A percentile compares a stretch with the other conserved stretches of the same genome.
Evolutionary conservation across 2,797 vertebrate genomes (phyloP).

Genomic region (Malacoraja senta): DNA sequence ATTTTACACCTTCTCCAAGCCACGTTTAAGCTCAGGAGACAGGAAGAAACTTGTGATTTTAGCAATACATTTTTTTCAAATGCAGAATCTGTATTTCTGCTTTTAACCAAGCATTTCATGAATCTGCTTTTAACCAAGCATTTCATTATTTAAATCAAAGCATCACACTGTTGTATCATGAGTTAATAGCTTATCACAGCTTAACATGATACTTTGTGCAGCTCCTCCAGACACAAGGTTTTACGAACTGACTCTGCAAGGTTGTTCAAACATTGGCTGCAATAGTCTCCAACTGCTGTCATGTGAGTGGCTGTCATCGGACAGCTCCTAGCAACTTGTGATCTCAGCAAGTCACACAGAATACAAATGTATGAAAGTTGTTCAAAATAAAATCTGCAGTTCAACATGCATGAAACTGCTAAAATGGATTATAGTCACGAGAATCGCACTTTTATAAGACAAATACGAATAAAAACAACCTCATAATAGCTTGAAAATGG

Average conservation of each 20-base stretch:
- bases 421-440: background rate
- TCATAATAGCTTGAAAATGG: background rate
- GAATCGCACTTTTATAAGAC: background rate
- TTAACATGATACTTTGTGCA: background rate
- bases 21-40: background rate
- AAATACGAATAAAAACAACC: background rate
- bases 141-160: slow-evolving; percentile 9
- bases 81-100: background rate
- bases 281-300: slow-evolving; percentile 60
- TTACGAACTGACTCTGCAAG: slow-evolving; percentile 38
- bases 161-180: background rate
- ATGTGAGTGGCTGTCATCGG: slow-evolving; percentile 69
- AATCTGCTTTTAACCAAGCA: background rate
- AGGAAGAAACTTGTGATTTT: background rate
- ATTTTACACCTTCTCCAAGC: background rate
- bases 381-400: background rate
- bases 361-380: slow-evolving; percentile 46
- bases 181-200: slow-evolving; percentile 33
- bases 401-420: background rate
- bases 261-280: slow-evolving; percentile 60
- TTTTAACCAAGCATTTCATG: background rate
- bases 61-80: background rate
- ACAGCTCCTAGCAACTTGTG: slow-evolving; percentile 58
- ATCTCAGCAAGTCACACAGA: slow-evolving; percentile 42
- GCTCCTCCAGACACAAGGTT: background rate